These are phyloP conservation scores for Chiridota heheva DNA, from an alignment of 35 echinoderm and acorn worm genomes.

Conservation along the genomic window DNA sequence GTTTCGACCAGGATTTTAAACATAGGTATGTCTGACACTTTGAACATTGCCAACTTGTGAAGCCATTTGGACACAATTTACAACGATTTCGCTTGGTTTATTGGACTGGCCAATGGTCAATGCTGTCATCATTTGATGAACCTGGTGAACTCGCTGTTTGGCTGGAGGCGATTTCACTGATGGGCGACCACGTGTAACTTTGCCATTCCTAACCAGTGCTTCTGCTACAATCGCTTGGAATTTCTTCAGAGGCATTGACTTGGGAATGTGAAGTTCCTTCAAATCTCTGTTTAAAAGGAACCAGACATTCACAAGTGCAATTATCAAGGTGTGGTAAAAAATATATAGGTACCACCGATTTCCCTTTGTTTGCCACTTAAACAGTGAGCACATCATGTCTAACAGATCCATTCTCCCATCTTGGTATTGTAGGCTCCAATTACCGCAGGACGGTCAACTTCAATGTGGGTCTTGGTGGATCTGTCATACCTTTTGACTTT, in stretches of 20 bases:
- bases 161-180: conserved; percentile 11
- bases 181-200: conserved; percentile 4
- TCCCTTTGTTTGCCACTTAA: too few relatives aligned
- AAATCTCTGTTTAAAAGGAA: conserved; percentile 12
- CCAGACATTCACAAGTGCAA: conserved; percentile 18
- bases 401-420: conserved; percentile 11
- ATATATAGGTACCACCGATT: too few relatives aligned
- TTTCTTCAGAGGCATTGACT: not conserved
- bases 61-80: not conserved
- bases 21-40: not conserved
- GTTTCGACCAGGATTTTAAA: conserved; percentile 27
- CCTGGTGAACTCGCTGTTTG: conserved; percentile 16
- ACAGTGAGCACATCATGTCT: conserved; percentile 7
- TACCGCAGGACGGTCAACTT: not conserved
- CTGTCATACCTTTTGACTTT: conserved; percentile 4
- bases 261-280: not conserved
- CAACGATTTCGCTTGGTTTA: conserved; percentile 2
- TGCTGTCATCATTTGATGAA: conserved; percentile 14
- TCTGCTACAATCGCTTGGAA: conserved; percentile 31
- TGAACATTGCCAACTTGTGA: not conserved
- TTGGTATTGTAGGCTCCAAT: conserved; percentile 7
- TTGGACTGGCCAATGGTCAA: conserved; percentile 17
- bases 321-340: conserved; percentile 13
- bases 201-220: conserved; percentile 16
- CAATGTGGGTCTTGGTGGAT: conserved; percentile 7